Base-by-base conservation (phyloP, 1,140 invertebrate species). In the Platorchestia sp. region DNA sequence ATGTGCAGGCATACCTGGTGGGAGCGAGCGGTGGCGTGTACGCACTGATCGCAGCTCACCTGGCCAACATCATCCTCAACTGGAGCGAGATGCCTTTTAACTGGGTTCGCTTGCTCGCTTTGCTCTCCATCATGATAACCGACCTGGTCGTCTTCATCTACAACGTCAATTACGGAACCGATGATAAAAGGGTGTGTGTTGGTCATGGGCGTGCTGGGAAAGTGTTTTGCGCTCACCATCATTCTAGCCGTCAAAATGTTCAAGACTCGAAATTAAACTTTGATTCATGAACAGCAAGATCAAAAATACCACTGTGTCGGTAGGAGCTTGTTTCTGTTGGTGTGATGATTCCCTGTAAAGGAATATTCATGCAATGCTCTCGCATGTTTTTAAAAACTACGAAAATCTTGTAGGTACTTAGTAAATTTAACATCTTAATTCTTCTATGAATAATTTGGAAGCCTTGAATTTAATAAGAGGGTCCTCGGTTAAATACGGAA, bases 11-110 rank as follows among this genome's bases (percentile, higher is more conserved):
- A 0, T 99, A 98, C 96, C 97, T 99, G 7, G 99, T 99, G 27
- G 99, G 99, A 44, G 99, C 99, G 16, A 99, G 99, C 86, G 99
- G 99, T 27, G 99, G 99, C 0, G 99, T 99, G 0, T 99, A 99
- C 97, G 99, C 99, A 10, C 97, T 99, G 14, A 99, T 99, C 43
- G 98, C 99, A 0, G 99, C 99, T 36, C 99, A 99, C 97, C 98
- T 99, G 89, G 99, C 99, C 40, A 99, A 99, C 43, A 98, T 99
- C 86, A 98, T 99, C 96, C 98, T 99, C 98, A 99, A 99, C 97
- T 99, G 98, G 98, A 97, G 97, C 86, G 98, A 99, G 97, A 99
- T 99, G 99, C 98, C 99, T 96, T 99, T 98, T 97, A 98, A 98
- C 0, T 97, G 98, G 89, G 97, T 98, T 0, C 98, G 99, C 96